phyloP scores from a whole-genome alignment of 1,140 invertebrate genomes.

The Papilio aristodemus region DNA sequence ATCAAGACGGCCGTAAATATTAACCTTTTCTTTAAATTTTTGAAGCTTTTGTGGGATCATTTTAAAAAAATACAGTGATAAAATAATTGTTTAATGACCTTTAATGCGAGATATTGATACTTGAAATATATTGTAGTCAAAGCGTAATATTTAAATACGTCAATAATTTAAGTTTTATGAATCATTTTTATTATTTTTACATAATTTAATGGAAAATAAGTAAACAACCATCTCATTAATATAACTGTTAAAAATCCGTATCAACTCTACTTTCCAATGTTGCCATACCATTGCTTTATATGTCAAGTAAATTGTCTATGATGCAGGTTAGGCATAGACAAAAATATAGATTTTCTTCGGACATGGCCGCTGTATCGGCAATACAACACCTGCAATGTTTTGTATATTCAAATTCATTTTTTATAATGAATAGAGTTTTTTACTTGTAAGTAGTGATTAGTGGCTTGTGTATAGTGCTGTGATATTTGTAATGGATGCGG shows the following conservation, averaged over 20 bases:
- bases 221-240: too few relatives aligned
- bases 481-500: slow-evolving; percentile 81
- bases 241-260: background rate
- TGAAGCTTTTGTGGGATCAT: too few relatives aligned
- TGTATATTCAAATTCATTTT: slow-evolving; percentile 77
- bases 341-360: slow-evolving; percentile 79
- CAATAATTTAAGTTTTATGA: too few relatives aligned
- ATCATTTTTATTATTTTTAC: too few relatives aligned
- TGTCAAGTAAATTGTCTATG: slow-evolving; percentile 60
- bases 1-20: too few relatives aligned
- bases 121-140: too few relatives aligned
- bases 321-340: slow-evolving; percentile 61
- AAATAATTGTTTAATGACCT: too few relatives aligned
- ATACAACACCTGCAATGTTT: slow-evolving; percentile 79
- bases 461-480: slow-evolving; percentile 75
- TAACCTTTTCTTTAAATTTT: too few relatives aligned
- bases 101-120: too few relatives aligned
- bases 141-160: too few relatives aligned
- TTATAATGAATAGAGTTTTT: slow-evolving; percentile 80
- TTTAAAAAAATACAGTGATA: too few relatives aligned
- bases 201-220: too few relatives aligned
- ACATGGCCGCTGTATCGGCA: slow-evolving; percentile 80
- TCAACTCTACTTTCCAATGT: slow-evolving; percentile 11
- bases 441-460: slow-evolving; percentile 75
- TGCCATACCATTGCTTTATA: slow-evolving; percentile 37